Conservation (phyloP, 2,113 vertebrate genomes). For the Oxyura jamaicensis region DNA sequence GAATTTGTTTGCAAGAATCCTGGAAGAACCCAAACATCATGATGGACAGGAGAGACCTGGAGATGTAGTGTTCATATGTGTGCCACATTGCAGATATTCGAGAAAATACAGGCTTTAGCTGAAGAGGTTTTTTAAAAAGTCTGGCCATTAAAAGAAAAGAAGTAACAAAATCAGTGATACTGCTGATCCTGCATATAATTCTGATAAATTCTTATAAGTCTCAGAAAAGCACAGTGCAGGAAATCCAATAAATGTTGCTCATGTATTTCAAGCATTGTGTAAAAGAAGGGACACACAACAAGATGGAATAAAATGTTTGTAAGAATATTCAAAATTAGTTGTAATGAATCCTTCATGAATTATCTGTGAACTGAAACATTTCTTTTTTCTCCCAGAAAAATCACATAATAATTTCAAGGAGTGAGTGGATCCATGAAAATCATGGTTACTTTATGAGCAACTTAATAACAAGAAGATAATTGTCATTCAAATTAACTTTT, state of each 20-base stretch:
- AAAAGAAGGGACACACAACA: not conserved
- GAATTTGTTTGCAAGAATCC: not conserved
- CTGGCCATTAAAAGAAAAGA: not conserved
- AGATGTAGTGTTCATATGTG: not conserved
- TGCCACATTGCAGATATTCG: not conserved
- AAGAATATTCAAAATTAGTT: not conserved
- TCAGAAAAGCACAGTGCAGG: not conserved
- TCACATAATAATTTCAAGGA: not conserved
- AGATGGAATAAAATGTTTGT: not conserved
- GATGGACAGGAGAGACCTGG: not conserved
- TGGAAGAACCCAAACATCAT: not conserved
- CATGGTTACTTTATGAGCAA: not conserved
- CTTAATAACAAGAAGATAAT: constrained; percentile 13
- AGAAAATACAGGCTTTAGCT: not conserved
- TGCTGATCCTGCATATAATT: not conserved
- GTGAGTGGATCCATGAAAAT: not conserved
- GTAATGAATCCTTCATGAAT: not conserved
- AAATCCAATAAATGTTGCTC: not conserved
- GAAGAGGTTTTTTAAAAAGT: not conserved
- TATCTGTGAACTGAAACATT: not conserved
- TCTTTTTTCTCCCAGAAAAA: not conserved
- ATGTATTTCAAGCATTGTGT: not conserved
- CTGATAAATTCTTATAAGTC: not conserved
- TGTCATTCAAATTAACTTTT: constrained; percentile 24
- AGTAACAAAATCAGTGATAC: not conserved